A percentile compares a stretch with the other conserved stretches of the same genome.
Evolutionary conservation across 1,140 invertebrate genomes (phyloP).

Genomic region (Neuroterus valhalla): DNA sequence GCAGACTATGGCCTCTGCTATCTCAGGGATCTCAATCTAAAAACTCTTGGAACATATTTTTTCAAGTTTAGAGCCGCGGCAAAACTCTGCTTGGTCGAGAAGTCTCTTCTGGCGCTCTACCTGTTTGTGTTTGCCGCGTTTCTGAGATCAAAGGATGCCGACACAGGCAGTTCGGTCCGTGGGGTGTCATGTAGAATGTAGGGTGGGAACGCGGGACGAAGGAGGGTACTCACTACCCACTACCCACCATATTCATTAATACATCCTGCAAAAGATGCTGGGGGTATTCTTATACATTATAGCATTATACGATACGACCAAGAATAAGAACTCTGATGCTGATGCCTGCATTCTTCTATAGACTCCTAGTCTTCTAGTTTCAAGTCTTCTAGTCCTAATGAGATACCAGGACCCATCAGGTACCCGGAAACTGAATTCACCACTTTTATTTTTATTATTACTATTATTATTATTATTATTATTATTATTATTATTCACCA

Average conservation of each 20-base stretch:
- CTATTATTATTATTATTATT: too few species aligned
- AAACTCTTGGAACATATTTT: conserved; percentile 61
- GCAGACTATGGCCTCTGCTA: too few species aligned
- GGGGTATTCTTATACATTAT: conserved; percentile 58
- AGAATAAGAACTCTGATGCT: conserved; percentile 29
- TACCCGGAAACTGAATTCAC: too few species aligned
- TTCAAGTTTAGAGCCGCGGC: conserved; percentile 58
- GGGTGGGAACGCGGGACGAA: conserved; percentile 50
- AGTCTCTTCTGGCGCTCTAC: conserved; percentile 54
- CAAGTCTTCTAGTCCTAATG: too few species aligned
- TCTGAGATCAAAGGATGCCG: conserved; percentile 66
- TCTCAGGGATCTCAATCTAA: conserved; percentile 62
- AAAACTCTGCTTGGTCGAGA: conserved; percentile 52
- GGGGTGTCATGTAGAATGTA: conserved; percentile 66
- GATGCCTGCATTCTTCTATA: too few species aligned
- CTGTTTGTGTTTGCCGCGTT: conserved; percentile 65
- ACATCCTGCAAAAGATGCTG: conserved; percentile 53
- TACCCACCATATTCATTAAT: conserved; percentile 64
- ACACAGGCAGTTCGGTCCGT: conserved; percentile 61
- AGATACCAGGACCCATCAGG: too few species aligned
- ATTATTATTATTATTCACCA: too few species aligned
- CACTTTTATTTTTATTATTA: too few species aligned
- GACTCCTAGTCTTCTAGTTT: too few species aligned
- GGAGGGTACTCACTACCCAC: conserved; percentile 53
- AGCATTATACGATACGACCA: too few species aligned